Evolutionary conservation across 2,797 vertebrate genomes (phyloP).

Genomic region (Squalus acanthias): DNA sequence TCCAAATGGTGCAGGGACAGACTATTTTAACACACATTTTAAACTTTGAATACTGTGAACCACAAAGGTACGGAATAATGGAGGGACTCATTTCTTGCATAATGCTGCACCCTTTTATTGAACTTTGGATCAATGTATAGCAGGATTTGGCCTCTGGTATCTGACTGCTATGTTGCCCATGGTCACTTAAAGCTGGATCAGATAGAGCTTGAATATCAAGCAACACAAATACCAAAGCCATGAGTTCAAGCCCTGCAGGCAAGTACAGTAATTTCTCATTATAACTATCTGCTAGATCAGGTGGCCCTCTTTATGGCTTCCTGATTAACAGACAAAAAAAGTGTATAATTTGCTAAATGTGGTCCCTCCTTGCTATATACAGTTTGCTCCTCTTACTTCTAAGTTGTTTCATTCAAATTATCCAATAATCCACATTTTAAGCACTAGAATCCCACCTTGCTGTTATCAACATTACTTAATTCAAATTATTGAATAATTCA

Average conservation of each 20-base stretch:
- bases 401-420: not conserved
- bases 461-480: not conserved
- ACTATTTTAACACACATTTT: not conserved
- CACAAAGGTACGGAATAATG: not conserved
- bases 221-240: not conserved
- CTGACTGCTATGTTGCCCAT: not conserved
- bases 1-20: not conserved
- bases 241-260: not conserved
- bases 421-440: not conserved
- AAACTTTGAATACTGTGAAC: not conserved
- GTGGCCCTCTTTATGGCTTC: not conserved
- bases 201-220: not conserved
- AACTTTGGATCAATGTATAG: not conserved
- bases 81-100: not conserved
- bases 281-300: not conserved
- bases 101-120: not conserved
- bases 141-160: not conserved
- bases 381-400: not conserved
- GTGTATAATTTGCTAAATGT: not conserved
- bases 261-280: not conserved
- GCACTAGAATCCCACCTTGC: not conserved
- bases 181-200: not conserved
- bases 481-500: not conserved
- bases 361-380: not conserved
- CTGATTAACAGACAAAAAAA: not conserved